A percentile compares a stretch with the other conserved stretches of the same genome.
Conservation (phyloP, 1,140 invertebrate species). For the Drosophila pectinifera region DNA sequence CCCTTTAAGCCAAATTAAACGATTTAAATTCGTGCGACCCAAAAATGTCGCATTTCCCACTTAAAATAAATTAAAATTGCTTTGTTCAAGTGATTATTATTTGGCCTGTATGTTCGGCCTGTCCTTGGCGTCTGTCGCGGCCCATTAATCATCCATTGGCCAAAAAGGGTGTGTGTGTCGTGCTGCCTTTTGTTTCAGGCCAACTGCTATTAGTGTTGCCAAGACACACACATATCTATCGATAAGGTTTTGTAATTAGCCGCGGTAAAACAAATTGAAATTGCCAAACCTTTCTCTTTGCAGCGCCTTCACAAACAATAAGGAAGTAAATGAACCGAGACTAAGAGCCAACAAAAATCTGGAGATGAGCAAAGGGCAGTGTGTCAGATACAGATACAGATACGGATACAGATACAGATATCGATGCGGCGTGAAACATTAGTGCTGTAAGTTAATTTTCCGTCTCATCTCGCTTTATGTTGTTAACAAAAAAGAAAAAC, state of each 20-base stretch:
- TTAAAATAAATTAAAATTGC: too few relatives aligned
- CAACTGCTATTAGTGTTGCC: slow-evolving; percentile 47
- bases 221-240: slow-evolving; percentile 26
- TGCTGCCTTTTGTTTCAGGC: slow-evolving; percentile 52
- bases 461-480: slow-evolving; percentile 9
- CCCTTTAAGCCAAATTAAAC: neutral
- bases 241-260: slow-evolving; percentile 64
- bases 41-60: neutral
- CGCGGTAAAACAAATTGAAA: slow-evolving; percentile 62
- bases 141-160: slow-evolving; percentile 72
- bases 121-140: slow-evolving; percentile 75
- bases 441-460: slow-evolving; percentile 72
- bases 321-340: slow-evolving; percentile 76
- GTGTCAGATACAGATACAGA: slow-evolving; percentile 53
- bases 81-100: slow-evolving; percentile 4
- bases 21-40: accelerated
- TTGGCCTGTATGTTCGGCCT: slow-evolving; percentile 18
- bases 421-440: slow-evolving; percentile 70
- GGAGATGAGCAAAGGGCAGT: slow-evolving; percentile 70
- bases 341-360: slow-evolving; percentile 24
- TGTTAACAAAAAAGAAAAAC: slow-evolving; percentile 31
- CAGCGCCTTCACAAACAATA: slow-evolving; percentile 56
- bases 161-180: slow-evolving; percentile 55
- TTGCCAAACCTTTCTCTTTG: slow-evolving; percentile 38
- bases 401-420: slow-evolving; percentile 33